Evolutionary conservation across 2,797 vertebrate genomes (phyloP), one percentile per base, ranked within the genome.

Genomic region (Buceros bicornis): DNA sequence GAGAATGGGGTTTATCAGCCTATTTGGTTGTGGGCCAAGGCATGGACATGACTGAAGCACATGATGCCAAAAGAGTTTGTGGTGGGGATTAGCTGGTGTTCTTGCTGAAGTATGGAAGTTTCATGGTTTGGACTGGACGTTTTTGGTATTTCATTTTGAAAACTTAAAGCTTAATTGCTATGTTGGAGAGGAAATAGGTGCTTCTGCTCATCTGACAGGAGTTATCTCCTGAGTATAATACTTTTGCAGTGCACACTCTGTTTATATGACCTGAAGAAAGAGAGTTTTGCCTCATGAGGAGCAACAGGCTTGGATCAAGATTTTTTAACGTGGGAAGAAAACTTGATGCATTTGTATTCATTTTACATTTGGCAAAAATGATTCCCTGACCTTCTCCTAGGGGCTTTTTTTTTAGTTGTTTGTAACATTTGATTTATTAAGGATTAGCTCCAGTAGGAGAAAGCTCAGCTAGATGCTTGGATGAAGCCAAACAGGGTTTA

Each of bases 351-450:
- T 95, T 92, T 94, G 77, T 83, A 85, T 90, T 94, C 22, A 74
- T 96, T 95, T 84, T 73, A 28, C 22, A 42, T 92, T 92, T 96
- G 92, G 86, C 86, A 95, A 89, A 90, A 81, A 85, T 19, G 1
- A 69, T 83, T 93, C 67, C 81, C 83, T 61, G 48, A 85, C 74
- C 81, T 94, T 90, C 81, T 95, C 50, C 43, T 92, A 71, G 42
- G 62, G 54, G 29, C 47, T 95, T 87, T 88, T 93, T 71, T 66
- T 95, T 69, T 28, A 51, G 45, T 91, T 93, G 71, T 87, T 95
- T 80, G 60, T 81, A 86, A 90, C 77, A 62, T 80, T 85, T 92
- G 85, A 78, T 96, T 96, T 96, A 95, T 93, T 91, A 89, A 93
- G 84, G 61, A 89, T 95, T 95, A 95, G 37, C 70, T 95, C 28